These are phyloP conservation scores for Ephialtes manifestator DNA, from an alignment of 2,888 invertebrate species.

Conservation along the genomic window DNA sequence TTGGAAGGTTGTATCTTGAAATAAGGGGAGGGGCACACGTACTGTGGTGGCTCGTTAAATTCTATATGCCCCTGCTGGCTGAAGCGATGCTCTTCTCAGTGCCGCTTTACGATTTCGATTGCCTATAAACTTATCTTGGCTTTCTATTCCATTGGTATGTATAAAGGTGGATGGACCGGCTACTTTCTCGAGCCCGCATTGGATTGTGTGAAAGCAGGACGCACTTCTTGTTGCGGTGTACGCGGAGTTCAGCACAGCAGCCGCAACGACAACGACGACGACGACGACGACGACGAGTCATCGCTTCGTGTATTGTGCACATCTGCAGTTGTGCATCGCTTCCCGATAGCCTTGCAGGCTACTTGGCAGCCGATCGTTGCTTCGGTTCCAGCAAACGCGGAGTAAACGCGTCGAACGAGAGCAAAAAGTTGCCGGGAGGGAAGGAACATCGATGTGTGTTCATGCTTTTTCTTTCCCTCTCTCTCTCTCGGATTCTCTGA, in stretches of 20 bases:
- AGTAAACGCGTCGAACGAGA: constrained; percentile 61
- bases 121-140: constrained; percentile 85
- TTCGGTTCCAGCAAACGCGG: constrained; percentile 62
- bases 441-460: constrained; percentile 50
- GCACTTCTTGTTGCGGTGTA: constrained; percentile 77
- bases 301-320: constrained; percentile 62
- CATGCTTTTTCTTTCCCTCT: constrained; percentile 1
- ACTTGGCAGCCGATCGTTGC: constrained; percentile 61
- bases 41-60: constrained; percentile 67
- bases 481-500: constrained; percentile 31
- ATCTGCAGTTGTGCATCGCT: constrained; percentile 59
- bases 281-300: constrained; percentile 50
- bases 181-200: constrained; percentile 84
- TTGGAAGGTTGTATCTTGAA: constrained; percentile 29
- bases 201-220: constrained; percentile 86
- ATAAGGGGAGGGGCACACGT: constrained; percentile 53
- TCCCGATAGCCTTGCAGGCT: constrained; percentile 61
- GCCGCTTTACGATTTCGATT: constrained; percentile 82
- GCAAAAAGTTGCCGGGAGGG: constrained; percentile 66
- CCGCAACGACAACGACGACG: constrained; percentile 40
- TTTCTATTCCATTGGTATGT: constrained; percentile 86
- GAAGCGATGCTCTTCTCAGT: constrained; percentile 26
- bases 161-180: constrained; percentile 85
- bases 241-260: constrained; percentile 34
- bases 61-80: constrained; percentile 57